phyloP scores from a whole-genome alignment of 2,113 vertebrate species.

The Casuarius casuarius region DNA sequence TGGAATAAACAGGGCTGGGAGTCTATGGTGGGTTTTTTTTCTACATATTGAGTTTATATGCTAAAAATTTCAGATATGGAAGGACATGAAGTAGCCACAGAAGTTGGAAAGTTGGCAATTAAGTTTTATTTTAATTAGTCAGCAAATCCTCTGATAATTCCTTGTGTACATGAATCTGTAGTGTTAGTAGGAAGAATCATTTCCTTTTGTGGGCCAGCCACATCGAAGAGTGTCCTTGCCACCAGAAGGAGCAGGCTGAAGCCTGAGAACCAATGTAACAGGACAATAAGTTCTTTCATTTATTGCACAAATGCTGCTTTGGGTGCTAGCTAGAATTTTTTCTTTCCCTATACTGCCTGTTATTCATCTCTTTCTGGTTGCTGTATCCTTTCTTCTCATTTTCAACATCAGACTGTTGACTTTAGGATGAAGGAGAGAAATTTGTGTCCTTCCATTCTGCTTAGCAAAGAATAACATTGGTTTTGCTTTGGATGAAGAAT shows the following conservation, averaged over 20 bases:
- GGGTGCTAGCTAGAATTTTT: slow-evolving; percentile 32
- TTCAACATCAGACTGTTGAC: neutral
- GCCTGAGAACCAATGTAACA: neutral
- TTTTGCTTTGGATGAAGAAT: neutral
- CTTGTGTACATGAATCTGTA: neutral
- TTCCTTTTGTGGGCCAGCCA: neutral
- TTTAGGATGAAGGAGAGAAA: neutral
- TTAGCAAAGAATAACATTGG: neutral
- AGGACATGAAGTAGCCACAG: neutral
- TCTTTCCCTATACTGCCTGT: neutral
- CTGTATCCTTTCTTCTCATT: neutral
- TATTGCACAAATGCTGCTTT: neutral
- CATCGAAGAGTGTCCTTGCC: neutral
- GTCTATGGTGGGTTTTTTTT: neutral
- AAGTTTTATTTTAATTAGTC: neutral
- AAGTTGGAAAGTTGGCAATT: neutral
- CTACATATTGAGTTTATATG: neutral
- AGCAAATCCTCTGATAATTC: neutral
- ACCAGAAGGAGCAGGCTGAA: neutral
- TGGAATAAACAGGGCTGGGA: neutral
- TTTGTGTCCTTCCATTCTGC: neutral
- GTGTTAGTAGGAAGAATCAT: neutral
- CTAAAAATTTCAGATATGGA: neutral
- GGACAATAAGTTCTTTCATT: slow-evolving; percentile 42
- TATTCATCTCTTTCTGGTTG: neutral